Conservation (phyloP, 2,888 invertebrate species). For the Strigamia crassipes region DNA sequence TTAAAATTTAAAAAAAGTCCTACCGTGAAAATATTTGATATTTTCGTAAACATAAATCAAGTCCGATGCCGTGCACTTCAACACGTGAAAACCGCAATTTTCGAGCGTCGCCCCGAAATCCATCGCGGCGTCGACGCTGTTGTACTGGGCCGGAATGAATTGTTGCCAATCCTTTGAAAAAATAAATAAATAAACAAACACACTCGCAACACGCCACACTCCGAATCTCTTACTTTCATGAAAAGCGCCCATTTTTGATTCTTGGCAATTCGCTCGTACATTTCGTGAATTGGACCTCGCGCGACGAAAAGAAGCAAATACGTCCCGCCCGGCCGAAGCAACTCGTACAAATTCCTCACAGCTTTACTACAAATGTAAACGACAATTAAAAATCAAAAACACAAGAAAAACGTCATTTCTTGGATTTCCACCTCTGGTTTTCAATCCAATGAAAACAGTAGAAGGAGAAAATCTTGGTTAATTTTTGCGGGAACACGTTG, state of each 20-base stretch:
- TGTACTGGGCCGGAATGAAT: slow-evolving; percentile 72
- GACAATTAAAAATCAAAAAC: slow-evolving; percentile 11
- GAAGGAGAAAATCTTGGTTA: slow-evolving; percentile 75
- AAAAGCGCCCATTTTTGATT: slow-evolving; percentile 68
- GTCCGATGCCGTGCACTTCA: slow-evolving; percentile 66
- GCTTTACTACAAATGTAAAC: slow-evolving; percentile 60
- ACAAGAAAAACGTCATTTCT: too few relatives aligned
- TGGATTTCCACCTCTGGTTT: slow-evolving; percentile 73
- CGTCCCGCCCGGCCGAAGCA: slow-evolving; percentile 72
- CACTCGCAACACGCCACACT: too few relatives aligned
- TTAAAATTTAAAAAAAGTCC: too few relatives aligned
- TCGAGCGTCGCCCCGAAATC: slow-evolving; percentile 65
- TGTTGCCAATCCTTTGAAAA: slow-evolving; percentile 65
- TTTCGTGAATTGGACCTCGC: slow-evolving; percentile 70
- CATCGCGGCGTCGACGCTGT: slow-evolving; percentile 66
- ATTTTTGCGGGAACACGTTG: slow-evolving; percentile 57
- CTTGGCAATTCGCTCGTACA: slow-evolving; percentile 68
- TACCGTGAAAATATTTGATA: too few relatives aligned
- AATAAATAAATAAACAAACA: too few relatives aligned
- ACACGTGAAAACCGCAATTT: slow-evolving; percentile 67
- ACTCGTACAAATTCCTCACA: slow-evolving; percentile 68
- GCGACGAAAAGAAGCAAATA: slow-evolving; percentile 72
- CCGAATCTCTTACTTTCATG: slow-evolving; percentile 67
- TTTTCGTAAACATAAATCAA: slow-evolving; percentile 66
- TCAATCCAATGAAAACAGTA: slow-evolving; percentile 80